Evolutionary conservation across 2,113 vertebrate species (phyloP), one percentile per base, ranked within the genome.

Genomic region (Craseonycteris thonglongyai): DNA sequence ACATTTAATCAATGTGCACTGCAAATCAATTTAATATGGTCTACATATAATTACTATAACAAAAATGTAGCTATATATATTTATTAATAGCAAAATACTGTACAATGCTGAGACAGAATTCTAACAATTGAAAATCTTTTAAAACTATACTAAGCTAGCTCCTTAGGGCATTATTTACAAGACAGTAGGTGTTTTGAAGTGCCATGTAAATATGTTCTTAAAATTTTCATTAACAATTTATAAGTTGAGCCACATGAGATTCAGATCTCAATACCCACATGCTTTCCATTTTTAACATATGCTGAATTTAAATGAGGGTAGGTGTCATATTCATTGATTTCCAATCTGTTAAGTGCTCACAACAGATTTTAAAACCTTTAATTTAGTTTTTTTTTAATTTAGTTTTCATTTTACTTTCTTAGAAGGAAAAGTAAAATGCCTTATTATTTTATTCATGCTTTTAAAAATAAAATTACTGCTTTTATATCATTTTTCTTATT

Each of bases 201-300:
- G 4, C 0, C 19, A 63, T 26, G 21, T 83, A 72, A 61, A 51
- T 54, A 76, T 78, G 21, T 45, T 79, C 30, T 87, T 83, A 68
- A 59, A 68, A 26, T 66, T 83, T 92, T 86, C 33, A 92, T 61
- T 47, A 90, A 84, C 19, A 69, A 54, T 93, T 93, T 87, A 33
- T 78, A 88, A 82, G 26, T 66, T 78, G 63, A 78, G n/a, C 35
- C 45, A 63, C 22, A 72, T 75, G 21, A 83, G 42, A 93, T 90
- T 69, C 30, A 26, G 47, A 66, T 22, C 74, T 45, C 30, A 79
- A 35, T 61, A 59, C 4, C 3, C 24, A 59, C 6, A 47, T n/a
- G 63, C 22, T 85, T 69, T 94, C 45, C 54, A 42, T 89, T 94
- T 92, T 93, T 71, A 92, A n/a, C n/a, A n/a, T n/a, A n/a, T n/a